Evolutionary conservation across 2,888 invertebrate species (phyloP), one percentile per base, ranked within the genome.

Genomic region (Drosophila meridionalis): DNA sequence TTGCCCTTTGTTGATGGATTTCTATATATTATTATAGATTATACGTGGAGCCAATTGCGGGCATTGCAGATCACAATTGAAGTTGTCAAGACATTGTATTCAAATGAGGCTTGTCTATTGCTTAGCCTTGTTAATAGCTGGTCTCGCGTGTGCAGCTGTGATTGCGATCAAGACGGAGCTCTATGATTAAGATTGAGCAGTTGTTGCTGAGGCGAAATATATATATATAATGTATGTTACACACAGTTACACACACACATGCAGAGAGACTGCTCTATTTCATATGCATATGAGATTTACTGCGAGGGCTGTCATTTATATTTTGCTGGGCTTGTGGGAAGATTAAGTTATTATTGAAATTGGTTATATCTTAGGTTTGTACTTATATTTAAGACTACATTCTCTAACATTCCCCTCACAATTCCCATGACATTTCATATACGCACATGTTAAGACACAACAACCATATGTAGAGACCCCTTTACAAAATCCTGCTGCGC

Each of bases 61-160:
- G 30, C 36, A 60, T 43, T 75, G 70, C 45, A 57, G 66, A 78
- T 57, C 42, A 58, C 63, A 62, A 52, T 58, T 71, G 70, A 43
- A 67, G 67, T 57, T 71, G 58, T 40, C 45, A 58, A 61, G 81
- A 76, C 66, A 85, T 89, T 85, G 89, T 85, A 89, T 85, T 67
- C 66, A 89, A 89, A 85, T 85, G 61, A 69, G 57, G 42, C 56
- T 60, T 66, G 38, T 52, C 68, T 64, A 66, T 70, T 64, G 61
- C 61, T 70, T 63, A 58, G 83, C 47, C 62, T 67, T 58, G 69
- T 70, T 62, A 63, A 73, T 61, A 70, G 36, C 42, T 65, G 45
- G 65, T 57, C 64, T 56, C 56, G 38, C 55, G 40, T 64, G 65
- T 32, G 38, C 26, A 56, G 53, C 53, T 53, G 53, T 62, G 53